phyloP scores from a whole-genome alignment of 2,888 invertebrate genomes.

The Papilio gigon region DNA sequence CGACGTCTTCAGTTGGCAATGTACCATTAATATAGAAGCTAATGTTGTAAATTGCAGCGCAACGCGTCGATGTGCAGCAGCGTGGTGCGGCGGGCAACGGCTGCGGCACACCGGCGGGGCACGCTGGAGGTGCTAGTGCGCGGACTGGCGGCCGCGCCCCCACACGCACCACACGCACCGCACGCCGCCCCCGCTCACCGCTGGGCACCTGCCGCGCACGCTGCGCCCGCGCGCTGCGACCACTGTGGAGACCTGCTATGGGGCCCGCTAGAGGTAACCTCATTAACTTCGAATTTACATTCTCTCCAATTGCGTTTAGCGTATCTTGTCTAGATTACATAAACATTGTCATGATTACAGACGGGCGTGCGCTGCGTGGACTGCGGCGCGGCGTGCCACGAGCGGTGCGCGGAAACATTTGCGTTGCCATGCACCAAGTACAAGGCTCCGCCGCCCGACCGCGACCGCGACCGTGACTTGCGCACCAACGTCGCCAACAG shows the following conservation, averaged over 20 bases:
- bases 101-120: constrained; percentile 92
- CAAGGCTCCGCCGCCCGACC: constrained; percentile 75
- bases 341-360: constrained; percentile 56
- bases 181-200: constrained; percentile 83
- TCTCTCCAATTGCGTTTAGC: no score
- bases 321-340: background rate
- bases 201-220: constrained; percentile 87
- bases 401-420: constrained; percentile 94
- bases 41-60: constrained; percentile 77
- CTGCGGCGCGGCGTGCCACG: constrained; percentile 97
- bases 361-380: constrained; percentile 89
- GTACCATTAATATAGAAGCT: constrained; percentile 4
- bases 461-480: constrained; percentile 52
- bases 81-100: constrained; percentile 91
- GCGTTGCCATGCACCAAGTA: constrained; percentile 90
- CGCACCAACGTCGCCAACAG: constrained; percentile 61
- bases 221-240: constrained; percentile 96
- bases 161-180: constrained; percentile 85
- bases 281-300: background rate
- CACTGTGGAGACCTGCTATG: constrained; percentile 94
- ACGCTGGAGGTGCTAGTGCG: constrained; percentile 95
- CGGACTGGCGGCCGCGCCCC: constrained; percentile 89
- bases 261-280: constrained; percentile 91
- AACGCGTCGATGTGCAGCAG: constrained; percentile 94
- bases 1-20: no score